Evolutionary conservation across 53 echinoderm and acorn worm genomes (phyloP), one percentile per base, ranked within the genome.

Genomic region (Pentamera pediparva): DNA sequence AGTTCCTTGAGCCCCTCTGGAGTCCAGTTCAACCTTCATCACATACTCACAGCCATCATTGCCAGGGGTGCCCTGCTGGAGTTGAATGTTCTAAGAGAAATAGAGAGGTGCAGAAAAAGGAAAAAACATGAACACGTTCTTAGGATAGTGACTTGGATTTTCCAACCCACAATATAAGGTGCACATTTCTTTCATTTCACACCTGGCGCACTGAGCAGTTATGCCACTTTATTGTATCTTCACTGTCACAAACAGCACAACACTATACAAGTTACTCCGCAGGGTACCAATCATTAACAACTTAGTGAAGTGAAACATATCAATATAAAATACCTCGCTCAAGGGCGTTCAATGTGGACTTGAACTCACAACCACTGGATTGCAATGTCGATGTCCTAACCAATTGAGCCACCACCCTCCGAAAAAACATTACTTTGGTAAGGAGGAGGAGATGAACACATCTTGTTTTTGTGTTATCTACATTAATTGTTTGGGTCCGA

Each of bases 1-100:
- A 25, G 39, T 70, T 28, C 7, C 15, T 22, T 35, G 33, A 13
- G 18, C 32, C 3, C 25, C 12, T 43, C 32, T 48, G 22, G 84
- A 75, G 30, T 74, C 48, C 8, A 94, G 40, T 15, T 77, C 82
- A 52, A 89, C 61, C 59, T 85, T 85, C 47, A 90, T 29, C 0
- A 69, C 43, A 40, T 94, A 94, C 35, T 94, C 94, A 2, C 49
- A 50, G 6, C 94, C 94, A 71, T 94, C 94, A 59, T 73, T 78
- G 10, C 94, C 94, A 10, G 94, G 87, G 3, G 94, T 87, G 52
- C 87, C 87, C 79, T 90, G 87, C 69, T 94, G 82, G 18, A 94
- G 70, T 3, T 69, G 79, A 35, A 94, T 35, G 52, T 85, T 90
- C 94, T 94, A 72, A n/a, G 15, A 67, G 0, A 54, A 22, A 20